Evolutionary conservation across 2,797 vertebrate species (phyloP), one percentile per base, ranked within the genome.

Genomic region (Anguilla anguilla): DNA sequence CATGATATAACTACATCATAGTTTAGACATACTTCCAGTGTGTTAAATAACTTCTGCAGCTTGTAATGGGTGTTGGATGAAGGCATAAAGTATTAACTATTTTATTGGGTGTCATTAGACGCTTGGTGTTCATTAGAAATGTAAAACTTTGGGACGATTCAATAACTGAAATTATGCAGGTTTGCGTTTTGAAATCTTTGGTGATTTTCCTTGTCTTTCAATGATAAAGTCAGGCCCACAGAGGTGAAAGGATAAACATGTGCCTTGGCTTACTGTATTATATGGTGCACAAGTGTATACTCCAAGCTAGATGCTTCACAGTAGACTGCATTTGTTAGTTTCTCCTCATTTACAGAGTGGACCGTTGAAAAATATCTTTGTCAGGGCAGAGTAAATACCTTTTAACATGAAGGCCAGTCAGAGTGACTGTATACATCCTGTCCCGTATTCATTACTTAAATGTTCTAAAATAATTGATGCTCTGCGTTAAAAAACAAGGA

Each of bases 351-450:
- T 90, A 91, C 79, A 39, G 15, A 39, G 74, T 43, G 82, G 86
- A 93, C 94, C 53, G 94, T 93, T 92, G 91, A 86, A 91, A 92
- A 93, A 89, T 91, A 86, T 92, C 92, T 94, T 89, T 93, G 93
- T 90, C 91, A 85, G 90, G 90, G 90, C 91, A 92, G 28, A 90
- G 91, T 90, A 91, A 87, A 92, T 92, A 92, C 1, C 93, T 86
- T 92, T 91, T 92, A 91, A 91, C 91, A 90, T 93, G 92, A 95
- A 92, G 90, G 91, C 88, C 89, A 92, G 94, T 92, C 91, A 92
- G 64, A 87, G 92, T 92, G 93, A 91, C 89, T 91, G 84, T 86
- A 86, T 61, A 89, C 89, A 88, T 89, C 89, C 82, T 93, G 90
- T 93, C 90, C 90, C 79, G 88, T 88, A 51, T 87, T 91, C 90